Conservation (phyloP, 1,140 invertebrate species). For the Caenorhabditis remanei region DNA sequence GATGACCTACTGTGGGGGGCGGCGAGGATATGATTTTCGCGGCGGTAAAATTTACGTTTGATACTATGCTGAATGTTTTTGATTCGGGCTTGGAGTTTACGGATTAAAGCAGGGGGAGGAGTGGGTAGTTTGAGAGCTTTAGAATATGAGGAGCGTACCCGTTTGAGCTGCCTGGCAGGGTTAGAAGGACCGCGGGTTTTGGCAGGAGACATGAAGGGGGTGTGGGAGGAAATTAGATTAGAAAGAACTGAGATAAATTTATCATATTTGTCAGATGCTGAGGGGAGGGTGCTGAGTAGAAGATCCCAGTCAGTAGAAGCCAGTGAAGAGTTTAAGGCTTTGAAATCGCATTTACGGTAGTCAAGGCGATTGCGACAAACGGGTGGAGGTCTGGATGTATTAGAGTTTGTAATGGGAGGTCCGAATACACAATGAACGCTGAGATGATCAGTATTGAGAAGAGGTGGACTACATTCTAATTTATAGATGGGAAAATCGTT, state of each 20-base stretch:
- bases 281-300: background rate
- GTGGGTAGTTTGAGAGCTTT: too few species aligned
- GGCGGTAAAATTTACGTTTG: too few species aligned
- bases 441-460: background rate
- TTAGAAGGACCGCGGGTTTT: background rate
- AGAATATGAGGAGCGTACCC: too few species aligned
- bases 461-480: background rate
- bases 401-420: background rate
- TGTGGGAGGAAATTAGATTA: background rate
- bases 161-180: background rate
- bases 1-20: too few species aligned
- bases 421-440: too few species aligned
- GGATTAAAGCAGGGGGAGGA: too few species aligned
- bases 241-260: background rate
- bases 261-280: background rate
- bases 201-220: background rate
- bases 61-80: too few species aligned
- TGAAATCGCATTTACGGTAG: background rate
- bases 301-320: background rate
- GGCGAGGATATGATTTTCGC: too few species aligned
- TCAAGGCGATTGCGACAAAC: background rate
- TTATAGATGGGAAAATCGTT: background rate
- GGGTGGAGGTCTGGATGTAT: background rate
- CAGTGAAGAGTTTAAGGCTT: background rate
- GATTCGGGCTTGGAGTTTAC: too few species aligned